A percentile compares a stretch with the other conserved stretches of the same genome.
These are phyloP conservation scores for Amphiura filiformis DNA, from an alignment of 35 echinoderm and acorn worm genomes.

Conservation along the genomic window DNA sequence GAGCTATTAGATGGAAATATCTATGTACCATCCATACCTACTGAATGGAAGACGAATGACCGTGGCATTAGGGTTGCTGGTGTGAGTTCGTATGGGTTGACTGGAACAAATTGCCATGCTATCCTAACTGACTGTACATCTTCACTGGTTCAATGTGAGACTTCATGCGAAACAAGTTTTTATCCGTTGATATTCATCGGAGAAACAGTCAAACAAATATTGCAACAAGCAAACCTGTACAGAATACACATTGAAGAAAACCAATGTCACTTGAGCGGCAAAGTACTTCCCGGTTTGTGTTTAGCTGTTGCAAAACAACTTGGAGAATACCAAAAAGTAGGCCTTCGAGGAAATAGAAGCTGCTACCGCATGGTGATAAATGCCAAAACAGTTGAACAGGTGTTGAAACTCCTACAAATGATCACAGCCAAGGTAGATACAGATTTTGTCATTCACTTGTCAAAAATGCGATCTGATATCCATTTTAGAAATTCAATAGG, in stretches of 20 bases:
- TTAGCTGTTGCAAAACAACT: not conserved
- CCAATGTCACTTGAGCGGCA: no score
- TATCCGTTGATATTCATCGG: not conserved
- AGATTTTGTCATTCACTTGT: not conserved
- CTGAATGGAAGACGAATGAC: not conserved
- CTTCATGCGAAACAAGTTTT: not conserved
- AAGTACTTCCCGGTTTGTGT: not conserved
- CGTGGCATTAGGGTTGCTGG: not conserved
- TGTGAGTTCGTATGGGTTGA: not conserved
- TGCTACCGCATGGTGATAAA: constrained; percentile 12
- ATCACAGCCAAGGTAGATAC: not conserved
- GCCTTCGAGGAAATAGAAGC: no score
- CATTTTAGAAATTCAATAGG: not conserved
- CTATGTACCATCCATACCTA: not conserved
- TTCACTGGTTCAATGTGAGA: not conserved
- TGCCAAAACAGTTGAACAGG: not conserved
- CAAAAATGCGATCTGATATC: constrained; percentile 3
- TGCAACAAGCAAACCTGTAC: not conserved
- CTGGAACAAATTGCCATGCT: not conserved
- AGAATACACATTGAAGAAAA: not conserved
- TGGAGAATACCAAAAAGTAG: not conserved
- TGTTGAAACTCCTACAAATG: constrained; percentile 4
- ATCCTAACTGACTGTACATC: not conserved
- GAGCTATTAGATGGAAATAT: not conserved
- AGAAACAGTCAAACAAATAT: not conserved